Percentiles rank a stretch among this genome's conserved stretches.
Conservation (phyloP, 2,888 invertebrate species). For the Mythimna impura region DNA sequence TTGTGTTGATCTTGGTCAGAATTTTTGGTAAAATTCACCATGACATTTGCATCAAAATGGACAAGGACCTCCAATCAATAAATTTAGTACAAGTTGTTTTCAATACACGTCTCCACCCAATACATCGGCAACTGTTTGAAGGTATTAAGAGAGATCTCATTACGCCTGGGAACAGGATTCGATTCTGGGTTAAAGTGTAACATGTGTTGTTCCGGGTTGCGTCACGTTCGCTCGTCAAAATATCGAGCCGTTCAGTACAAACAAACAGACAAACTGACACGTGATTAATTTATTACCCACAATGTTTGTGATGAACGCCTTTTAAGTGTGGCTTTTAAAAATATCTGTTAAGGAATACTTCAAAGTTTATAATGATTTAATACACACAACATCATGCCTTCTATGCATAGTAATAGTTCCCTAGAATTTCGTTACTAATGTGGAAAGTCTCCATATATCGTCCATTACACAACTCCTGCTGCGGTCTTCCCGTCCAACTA, state of each 20-base stretch:
- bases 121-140: slow-evolving; percentile 1
- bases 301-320: slow-evolving; percentile 29
- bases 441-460: no score
- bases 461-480: no score
- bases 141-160: slow-evolving; percentile 1
- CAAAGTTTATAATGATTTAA: slow-evolving; percentile 1
- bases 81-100: neutral
- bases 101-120: neutral
- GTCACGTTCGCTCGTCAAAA: slow-evolving; percentile 37
- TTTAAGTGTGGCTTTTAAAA: slow-evolving; percentile 14
- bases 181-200: slow-evolving; percentile 56
- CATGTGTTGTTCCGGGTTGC: slow-evolving; percentile 60
- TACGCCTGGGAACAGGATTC: slow-evolving; percentile 32
- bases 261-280: slow-evolving; percentile 28
- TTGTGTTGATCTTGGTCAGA: no score
- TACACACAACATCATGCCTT: neutral
- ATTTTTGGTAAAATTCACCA: no score
- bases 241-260: slow-evolving; percentile 35
- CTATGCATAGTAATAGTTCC: neutral
- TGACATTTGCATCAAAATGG: neutral
- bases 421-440: no score
- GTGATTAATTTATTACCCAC: slow-evolving; percentile 34
- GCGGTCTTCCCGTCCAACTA: no score
- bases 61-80: neutral
- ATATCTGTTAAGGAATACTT: neutral